These are phyloP conservation scores for Calameuta filiformis DNA, from an alignment of 2,888 invertebrate genomes.

Conservation along the genomic window DNA sequence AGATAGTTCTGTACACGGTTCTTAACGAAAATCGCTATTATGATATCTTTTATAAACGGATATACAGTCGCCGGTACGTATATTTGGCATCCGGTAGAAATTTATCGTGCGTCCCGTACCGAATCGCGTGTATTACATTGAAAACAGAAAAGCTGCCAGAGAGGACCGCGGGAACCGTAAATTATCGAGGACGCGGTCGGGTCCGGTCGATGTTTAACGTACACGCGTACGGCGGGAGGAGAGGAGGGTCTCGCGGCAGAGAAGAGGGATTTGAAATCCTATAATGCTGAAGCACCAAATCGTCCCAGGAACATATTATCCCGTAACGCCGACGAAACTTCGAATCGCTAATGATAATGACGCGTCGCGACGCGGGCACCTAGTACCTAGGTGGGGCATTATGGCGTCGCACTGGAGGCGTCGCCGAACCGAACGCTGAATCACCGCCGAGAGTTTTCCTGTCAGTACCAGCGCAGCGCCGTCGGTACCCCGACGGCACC, in stretches of 20 bases:
- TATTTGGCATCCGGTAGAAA: neutral
- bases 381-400: slow-evolving; percentile 32
- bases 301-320: neutral
- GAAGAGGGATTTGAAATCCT: neutral
- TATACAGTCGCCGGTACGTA: neutral
- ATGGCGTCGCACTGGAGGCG: slow-evolving; percentile 58
- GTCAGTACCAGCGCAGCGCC: slow-evolving; percentile 60
- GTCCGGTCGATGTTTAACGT: neutral
- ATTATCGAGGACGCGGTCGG: slow-evolving; percentile 12
- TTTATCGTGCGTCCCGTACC: slow-evolving; percentile 2
- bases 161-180: slow-evolving; percentile 1
- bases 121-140: slow-evolving; percentile 18
- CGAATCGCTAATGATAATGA: slow-evolving; percentile 42
- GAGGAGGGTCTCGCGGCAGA: neutral
- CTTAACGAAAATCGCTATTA: neutral
- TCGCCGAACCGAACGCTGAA: slow-evolving; percentile 65
- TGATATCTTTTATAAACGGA: neutral
- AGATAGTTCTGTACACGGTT: too few relatives aligned
- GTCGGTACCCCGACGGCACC: slow-evolving; percentile 23
- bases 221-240: neutral
- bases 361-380: slow-evolving; percentile 30
- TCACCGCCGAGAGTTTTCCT: slow-evolving; percentile 66
- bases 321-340: slow-evolving; percentile 29
- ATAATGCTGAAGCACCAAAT: neutral
- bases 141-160: slow-evolving; percentile 18